Evolutionary conservation across 2,113 vertebrate genomes (phyloP).

Genomic region (Pedetes capensis): DNA sequence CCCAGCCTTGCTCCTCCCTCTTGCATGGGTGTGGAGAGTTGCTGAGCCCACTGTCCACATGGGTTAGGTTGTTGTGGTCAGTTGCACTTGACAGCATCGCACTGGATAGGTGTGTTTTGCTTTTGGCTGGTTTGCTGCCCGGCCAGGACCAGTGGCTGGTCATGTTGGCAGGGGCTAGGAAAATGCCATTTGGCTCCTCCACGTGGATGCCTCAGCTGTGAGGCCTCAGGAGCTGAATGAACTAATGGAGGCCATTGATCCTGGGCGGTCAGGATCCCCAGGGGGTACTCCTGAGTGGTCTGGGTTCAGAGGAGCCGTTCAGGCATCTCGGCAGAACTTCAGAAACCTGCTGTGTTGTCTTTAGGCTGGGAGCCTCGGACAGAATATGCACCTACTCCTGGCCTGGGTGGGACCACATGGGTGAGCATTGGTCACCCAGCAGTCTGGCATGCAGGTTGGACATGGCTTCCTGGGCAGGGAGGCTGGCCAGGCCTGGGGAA

Average conservation of each 20-base stretch:
- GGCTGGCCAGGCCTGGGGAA: not conserved
- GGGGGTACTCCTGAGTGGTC: not conserved
- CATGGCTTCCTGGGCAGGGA: fast-evolving
- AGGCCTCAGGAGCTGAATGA: not conserved
- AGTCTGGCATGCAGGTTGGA: too few species aligned
- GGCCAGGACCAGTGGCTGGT: too few species aligned
- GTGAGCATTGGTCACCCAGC: not conserved
- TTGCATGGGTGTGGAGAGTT: not conserved
- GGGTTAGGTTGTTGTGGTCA: not conserved
- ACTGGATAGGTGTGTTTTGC: not conserved
- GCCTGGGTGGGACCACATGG: not conserved
- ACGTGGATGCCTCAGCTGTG: not conserved
- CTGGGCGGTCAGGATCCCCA: too few species aligned
- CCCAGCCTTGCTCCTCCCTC: too few species aligned
- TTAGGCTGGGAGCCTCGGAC: not conserved
- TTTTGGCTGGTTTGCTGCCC: not conserved
- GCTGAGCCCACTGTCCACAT: too few species aligned
- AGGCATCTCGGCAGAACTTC: too few species aligned
- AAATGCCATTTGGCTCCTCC: not conserved
- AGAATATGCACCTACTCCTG: too few species aligned
- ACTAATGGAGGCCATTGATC: not conserved
- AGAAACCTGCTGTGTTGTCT: too few species aligned
- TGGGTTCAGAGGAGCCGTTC: not conserved
- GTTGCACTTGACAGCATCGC: too few species aligned
- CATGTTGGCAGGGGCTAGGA: too few species aligned